phyloP scores from a whole-genome alignment of 2,113 vertebrate genomes.

The Australoheros scitulus region DNA sequence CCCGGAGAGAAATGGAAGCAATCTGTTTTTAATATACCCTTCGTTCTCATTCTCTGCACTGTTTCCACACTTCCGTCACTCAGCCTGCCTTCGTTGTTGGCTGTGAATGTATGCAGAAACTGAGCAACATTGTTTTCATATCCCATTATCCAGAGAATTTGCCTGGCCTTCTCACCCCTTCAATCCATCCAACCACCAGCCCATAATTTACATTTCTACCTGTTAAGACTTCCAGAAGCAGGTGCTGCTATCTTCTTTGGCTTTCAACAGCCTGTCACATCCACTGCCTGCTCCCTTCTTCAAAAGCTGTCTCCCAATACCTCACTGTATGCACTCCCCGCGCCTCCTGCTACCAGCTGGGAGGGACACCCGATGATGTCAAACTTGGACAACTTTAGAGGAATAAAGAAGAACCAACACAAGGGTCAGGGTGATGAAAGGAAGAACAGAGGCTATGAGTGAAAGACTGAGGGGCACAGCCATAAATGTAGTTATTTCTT shows the following conservation, averaged over 20 bases:
- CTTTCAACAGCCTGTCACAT: conserved; percentile 76
- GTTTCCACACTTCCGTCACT: conserved; percentile 46
- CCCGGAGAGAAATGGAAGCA: conserved; percentile 69
- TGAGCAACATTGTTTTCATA: conserved; percentile 59
- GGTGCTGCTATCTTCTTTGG: conserved; percentile 69
- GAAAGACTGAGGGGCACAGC: conserved; percentile 49
- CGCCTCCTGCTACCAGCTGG: conserved; percentile 55
- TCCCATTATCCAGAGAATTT: conserved; percentile 64
- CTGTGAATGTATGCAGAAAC: conserved; percentile 47
- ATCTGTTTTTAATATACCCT: conserved; percentile 71
- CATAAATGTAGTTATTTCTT: conserved; percentile 35
- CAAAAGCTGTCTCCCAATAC: conserved; percentile 65
- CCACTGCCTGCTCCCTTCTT: conserved; percentile 65
- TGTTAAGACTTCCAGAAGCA: conserved; percentile 62
- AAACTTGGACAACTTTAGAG: conserved; percentile 49
- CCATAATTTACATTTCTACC: conserved; percentile 54
- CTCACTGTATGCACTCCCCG: conserved; percentile 48
- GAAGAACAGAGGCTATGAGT: conserved; percentile 40
- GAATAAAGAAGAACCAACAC: conserved; percentile 11
- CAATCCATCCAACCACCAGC: not conserved
- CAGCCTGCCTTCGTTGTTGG: conserved; percentile 34
- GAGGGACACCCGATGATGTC: conserved; percentile 59
- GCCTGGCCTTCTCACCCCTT: conserved; percentile 39
- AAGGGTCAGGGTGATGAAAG: conserved; percentile 60
- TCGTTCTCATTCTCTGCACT: conserved; percentile 56